Evolutionary conservation across 1,140 invertebrate species (phyloP).

Genomic region (Pseudomyrmex concolor): DNA sequence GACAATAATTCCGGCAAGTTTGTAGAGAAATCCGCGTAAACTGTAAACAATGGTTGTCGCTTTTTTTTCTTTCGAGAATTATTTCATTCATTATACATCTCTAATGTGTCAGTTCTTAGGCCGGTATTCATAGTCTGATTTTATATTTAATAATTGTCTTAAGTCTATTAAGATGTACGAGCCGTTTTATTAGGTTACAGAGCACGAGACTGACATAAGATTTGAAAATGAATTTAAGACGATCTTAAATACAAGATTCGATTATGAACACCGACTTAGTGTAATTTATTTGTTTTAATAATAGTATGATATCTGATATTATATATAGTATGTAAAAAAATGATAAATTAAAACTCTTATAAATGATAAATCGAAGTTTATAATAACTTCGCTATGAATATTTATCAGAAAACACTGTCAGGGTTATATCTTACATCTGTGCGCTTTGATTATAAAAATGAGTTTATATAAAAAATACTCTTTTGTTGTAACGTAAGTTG

Average conservation of each 20-base stretch:
- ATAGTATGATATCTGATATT: conserved; percentile 5
- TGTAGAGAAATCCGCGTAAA: conserved; percentile 16
- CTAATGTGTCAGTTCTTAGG: conserved; percentile 10
- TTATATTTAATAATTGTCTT: too few species aligned
- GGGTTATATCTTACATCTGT: too few species aligned
- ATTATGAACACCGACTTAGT: background rate
- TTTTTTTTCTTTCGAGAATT: conserved; percentile 31
- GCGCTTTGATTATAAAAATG: too few species aligned
- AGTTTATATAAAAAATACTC: too few species aligned
- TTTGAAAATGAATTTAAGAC: too few species aligned
- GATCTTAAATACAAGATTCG: too few species aligned
- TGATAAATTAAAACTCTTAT: conserved; percentile 41
- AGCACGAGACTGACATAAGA: too few species aligned
- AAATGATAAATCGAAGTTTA: background rate
- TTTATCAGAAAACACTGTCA: background rate
- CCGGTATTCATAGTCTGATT: too few species aligned
- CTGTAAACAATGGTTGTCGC: conserved; percentile 28
- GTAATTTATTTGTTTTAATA: conserved; percentile 9
- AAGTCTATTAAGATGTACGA: too few species aligned
- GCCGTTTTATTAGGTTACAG: too few species aligned
- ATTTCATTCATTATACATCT: conserved; percentile 21
- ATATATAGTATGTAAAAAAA: conserved; percentile 25
- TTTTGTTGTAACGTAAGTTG: too few species aligned
- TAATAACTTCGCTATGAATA: conserved; percentile 32
- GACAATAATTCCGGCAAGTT: conserved; percentile 8